Evolutionary conservation across 2,888 invertebrate species (phyloP).

Genomic region (Agrotis segetum): DNA sequence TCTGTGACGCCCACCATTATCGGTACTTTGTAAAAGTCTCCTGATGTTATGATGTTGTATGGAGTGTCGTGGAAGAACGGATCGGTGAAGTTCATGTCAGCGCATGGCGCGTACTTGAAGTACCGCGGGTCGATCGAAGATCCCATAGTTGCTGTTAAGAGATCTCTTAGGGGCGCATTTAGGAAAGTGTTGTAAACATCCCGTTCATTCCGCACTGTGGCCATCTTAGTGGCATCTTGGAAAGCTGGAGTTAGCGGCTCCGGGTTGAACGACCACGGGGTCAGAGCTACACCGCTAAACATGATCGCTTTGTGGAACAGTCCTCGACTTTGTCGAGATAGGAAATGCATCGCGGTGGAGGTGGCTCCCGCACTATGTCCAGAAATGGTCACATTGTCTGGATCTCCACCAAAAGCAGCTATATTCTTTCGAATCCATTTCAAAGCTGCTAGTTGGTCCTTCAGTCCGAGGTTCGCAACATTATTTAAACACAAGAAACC

Average conservation of each 20-base stretch:
- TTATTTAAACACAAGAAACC: slow-evolving; percentile 84
- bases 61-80: slow-evolving; percentile 84
- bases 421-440: slow-evolving; percentile 85
- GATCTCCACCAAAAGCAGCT: slow-evolving; percentile 84
- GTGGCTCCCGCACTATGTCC: slow-evolving; percentile 86
- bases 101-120: slow-evolving; percentile 85
- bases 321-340: slow-evolving; percentile 79
- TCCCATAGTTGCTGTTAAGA: slow-evolving; percentile 76
- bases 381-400: slow-evolving; percentile 84
- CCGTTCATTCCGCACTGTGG: slow-evolving; percentile 63
- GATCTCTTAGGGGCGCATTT: slow-evolving; percentile 70
- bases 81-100: slow-evolving; percentile 77
- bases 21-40: slow-evolving; percentile 82
- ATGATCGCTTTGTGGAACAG: slow-evolving; percentile 85
- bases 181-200: slow-evolving; percentile 76
- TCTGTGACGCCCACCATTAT: slow-evolving; percentile 80
- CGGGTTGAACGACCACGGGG: slow-evolving; percentile 84
- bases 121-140: slow-evolving; percentile 78
- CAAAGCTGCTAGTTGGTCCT: slow-evolving; percentile 85
- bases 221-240: slow-evolving; percentile 79
- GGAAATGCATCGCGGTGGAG: slow-evolving; percentile 82
- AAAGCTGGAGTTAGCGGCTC: slow-evolving; percentile 75
- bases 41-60: slow-evolving; percentile 79
- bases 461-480: slow-evolving; percentile 83
- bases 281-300: slow-evolving; percentile 81